Conservation (phyloP, 2,888 invertebrate species). For the Synanthedon andrenaeformis region DNA sequence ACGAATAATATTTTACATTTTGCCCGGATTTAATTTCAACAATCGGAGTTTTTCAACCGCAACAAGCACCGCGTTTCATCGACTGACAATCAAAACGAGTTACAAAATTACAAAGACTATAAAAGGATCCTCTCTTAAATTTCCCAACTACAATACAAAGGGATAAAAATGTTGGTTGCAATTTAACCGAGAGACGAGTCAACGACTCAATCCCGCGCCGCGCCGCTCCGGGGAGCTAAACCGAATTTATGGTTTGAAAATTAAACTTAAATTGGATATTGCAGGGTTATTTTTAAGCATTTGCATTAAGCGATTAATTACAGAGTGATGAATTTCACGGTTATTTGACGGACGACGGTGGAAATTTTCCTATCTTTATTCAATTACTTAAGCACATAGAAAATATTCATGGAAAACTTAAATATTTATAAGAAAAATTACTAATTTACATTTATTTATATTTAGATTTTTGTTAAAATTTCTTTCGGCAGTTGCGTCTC, state of each 20-base stretch:
- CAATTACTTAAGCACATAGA: not conserved
- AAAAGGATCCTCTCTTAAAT: constrained; percentile 43
- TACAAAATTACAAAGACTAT: constrained; percentile 44
- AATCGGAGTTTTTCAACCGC: constrained; percentile 25
- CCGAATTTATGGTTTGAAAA: constrained; percentile 64
- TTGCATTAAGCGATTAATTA: constrained; percentile 50
- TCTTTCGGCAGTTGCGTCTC: too few relatives aligned
- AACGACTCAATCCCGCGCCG: constrained; percentile 41
- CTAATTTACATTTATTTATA: too few relatives aligned
- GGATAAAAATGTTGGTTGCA: constrained; percentile 60
- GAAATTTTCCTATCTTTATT: constrained; percentile 15
- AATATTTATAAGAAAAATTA: too few relatives aligned
- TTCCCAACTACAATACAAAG: constrained; percentile 51
- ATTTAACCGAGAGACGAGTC: constrained; percentile 48
- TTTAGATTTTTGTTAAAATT: too few relatives aligned
- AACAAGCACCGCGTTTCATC: constrained; percentile 27
- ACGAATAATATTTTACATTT: too few relatives aligned
- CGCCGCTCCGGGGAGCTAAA: constrained; percentile 53
- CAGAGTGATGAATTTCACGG: constrained; percentile 30
- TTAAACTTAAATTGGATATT: constrained; percentile 66
- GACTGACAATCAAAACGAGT: constrained; percentile 42
- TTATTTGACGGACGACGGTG: constrained; percentile 22
- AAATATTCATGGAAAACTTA: not conserved
- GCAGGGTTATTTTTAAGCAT: constrained; percentile 52
- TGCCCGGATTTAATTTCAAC: constrained; percentile 17